Evolutionary conservation across 2,888 invertebrate genomes (phyloP).

Genomic region (Pristionchus mayeri): DNA sequence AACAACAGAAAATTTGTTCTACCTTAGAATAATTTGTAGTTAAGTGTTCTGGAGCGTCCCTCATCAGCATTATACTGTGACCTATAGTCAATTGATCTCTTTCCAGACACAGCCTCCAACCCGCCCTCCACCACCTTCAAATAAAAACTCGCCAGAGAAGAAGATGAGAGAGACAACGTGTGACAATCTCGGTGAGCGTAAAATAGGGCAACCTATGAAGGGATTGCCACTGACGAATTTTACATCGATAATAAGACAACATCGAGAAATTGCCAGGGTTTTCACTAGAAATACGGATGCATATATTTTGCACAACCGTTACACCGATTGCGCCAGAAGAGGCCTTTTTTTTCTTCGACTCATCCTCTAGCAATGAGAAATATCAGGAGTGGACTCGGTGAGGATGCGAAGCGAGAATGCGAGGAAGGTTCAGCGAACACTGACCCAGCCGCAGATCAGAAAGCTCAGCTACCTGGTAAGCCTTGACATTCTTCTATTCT

Average conservation of each 20-base stretch:
- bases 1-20: too few relatives aligned
- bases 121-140: background rate
- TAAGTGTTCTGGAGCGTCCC: too few relatives aligned
- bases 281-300: too few relatives aligned
- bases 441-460: conserved; percentile 43
- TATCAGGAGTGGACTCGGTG: background rate
- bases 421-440: conserved; percentile 14
- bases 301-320: too few relatives aligned
- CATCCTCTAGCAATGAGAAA: background rate
- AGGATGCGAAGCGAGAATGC: background rate
- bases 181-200: too few relatives aligned
- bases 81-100: background rate
- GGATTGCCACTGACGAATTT: too few relatives aligned
- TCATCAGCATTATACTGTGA: too few relatives aligned
- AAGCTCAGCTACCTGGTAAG: conserved; percentile 46
- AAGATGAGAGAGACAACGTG: background rate
- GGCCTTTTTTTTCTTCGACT: background rate
- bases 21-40: too few relatives aligned
- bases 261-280: too few relatives aligned
- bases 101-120: background rate
- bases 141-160: background rate
- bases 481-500: background rate
- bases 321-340: too few relatives aligned
- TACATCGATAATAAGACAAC: too few relatives aligned
- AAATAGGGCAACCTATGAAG: too few relatives aligned